These are phyloP conservation scores for Spondyliosoma cantharus DNA, from an alignment of 2,797 vertebrate genomes.

Conservation along the genomic window DNA sequence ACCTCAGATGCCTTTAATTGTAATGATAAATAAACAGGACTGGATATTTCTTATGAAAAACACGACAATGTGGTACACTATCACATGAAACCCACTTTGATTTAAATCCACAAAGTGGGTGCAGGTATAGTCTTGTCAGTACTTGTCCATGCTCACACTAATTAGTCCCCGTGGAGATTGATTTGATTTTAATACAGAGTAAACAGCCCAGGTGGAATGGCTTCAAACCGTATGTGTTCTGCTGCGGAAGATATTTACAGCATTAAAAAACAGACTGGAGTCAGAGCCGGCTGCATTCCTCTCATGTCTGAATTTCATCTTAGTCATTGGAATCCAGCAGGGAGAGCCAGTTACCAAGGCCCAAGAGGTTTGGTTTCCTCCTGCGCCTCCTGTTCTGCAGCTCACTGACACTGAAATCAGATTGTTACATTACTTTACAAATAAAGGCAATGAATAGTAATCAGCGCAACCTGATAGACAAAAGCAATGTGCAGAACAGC, in stretches of 20 bases:
- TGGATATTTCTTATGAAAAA: background rate
- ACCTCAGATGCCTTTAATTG: background rate
- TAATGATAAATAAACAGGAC: background rate
- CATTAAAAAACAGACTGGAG: background rate
- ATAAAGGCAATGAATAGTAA: background rate
- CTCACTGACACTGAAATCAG: background rate
- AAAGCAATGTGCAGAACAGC: background rate
- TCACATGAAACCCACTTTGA: slow-evolving; percentile 7
- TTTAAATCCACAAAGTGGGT: background rate
- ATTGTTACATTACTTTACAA: background rate
- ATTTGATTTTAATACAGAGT: background rate
- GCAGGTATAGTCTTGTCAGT: background rate
- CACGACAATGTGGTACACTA: background rate
- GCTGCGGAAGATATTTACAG: background rate
- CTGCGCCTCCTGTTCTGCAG: background rate
- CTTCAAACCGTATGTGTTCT: background rate
- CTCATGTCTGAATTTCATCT: slow-evolving; percentile 24
- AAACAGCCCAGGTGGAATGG: slow-evolving; percentile 10
- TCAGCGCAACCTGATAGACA: no score
- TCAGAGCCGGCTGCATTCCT: slow-evolving; percentile 8
- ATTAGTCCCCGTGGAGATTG: background rate
- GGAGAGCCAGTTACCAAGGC: slow-evolving; percentile 6
- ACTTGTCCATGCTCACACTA: slow-evolving; percentile 3
- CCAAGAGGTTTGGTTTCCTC: background rate
- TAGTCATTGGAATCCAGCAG: slow-evolving; percentile 31